A percentile compares a stretch with the other conserved stretches of the same genome.
Evolutionary conservation across 2,888 invertebrate species (phyloP).

Genomic region (Coelopa pilipes): DNA sequence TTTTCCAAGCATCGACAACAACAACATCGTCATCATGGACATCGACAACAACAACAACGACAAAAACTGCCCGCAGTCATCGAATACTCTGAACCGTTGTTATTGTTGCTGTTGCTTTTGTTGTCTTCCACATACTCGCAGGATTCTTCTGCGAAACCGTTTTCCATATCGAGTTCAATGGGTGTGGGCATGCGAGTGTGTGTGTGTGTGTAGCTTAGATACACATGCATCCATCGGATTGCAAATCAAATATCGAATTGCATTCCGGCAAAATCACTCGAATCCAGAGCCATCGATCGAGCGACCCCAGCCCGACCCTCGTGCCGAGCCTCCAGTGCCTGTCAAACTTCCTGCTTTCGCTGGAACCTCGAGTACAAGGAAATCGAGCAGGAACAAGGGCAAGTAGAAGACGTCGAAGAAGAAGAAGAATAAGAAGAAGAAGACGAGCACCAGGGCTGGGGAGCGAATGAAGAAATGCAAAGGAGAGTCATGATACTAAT

Average conservation of each 20-base stretch:
- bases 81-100: slow-evolving; percentile 11
- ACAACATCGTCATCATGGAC: too few species aligned
- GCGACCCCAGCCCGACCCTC: too few species aligned
- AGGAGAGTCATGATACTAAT: slow-evolving; percentile 34
- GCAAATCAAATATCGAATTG: slow-evolving; percentile 38
- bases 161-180: background rate
- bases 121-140: too few species aligned
- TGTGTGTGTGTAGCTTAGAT: slow-evolving; percentile 8
- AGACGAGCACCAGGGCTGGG: background rate
- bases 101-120: background rate
- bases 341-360: too few species aligned
- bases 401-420: background rate
- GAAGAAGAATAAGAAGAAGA: background rate
- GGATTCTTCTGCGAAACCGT: background rate
- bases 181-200: too few species aligned
- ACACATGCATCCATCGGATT: background rate
- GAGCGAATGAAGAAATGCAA: background rate
- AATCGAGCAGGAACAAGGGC: too few species aligned
- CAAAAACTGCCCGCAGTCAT: slow-evolving; percentile 24
- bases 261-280: slow-evolving; percentile 28
- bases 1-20: too few species aligned
- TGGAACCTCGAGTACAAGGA: too few species aligned
- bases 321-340: too few species aligned
- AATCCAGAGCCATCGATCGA: slow-evolving; percentile 1
- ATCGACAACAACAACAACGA: too few species aligned